phyloP scores from a whole-genome alignment of 2,888 invertebrate genomes.

The Hydraecia micacea region DNA sequence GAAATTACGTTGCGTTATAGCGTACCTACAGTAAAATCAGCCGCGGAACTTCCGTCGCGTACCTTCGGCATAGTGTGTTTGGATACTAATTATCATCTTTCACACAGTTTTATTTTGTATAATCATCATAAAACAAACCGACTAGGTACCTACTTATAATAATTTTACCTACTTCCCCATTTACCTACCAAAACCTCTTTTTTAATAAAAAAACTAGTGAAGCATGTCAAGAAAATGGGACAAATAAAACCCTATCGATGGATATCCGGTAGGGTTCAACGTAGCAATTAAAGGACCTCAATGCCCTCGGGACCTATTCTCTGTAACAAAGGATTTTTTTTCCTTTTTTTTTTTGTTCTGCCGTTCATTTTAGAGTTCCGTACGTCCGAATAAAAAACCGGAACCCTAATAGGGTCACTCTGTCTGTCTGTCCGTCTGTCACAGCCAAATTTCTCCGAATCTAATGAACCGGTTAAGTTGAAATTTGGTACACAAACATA shows the following conservation, averaged over 20 bases:
- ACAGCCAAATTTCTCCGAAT: not conserved
- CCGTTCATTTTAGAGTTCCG: conserved; percentile 15
- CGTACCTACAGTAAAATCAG: no score
- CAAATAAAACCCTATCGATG: conserved; percentile 1
- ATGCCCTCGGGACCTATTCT: conserved; percentile 40
- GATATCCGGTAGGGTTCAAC: conserved; percentile 20
- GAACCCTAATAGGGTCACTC: not conserved
- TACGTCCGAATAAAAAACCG: not conserved
- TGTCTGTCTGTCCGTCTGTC: not conserved
- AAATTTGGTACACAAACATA: not conserved
- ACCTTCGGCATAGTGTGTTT: no score
- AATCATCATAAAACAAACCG: not conserved
- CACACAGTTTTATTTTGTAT: no score
- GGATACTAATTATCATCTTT: no score
- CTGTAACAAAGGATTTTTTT: conserved; percentile 35
- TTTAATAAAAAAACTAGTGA: not conserved
- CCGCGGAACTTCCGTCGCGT: no score
- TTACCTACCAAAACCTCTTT: not conserved
- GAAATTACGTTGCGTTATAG: no score
- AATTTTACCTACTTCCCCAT: no score
- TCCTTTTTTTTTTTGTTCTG: not conserved
- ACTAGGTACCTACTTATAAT: not conserved
- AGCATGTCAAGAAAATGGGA: not conserved
- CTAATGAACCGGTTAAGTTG: not conserved
- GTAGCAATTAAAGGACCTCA: conserved; percentile 51